A percentile compares a stretch with the other conserved stretches of the same genome.
Conservation (phyloP, 2,113 vertebrate species). For the Amphiprion percula region DNA sequence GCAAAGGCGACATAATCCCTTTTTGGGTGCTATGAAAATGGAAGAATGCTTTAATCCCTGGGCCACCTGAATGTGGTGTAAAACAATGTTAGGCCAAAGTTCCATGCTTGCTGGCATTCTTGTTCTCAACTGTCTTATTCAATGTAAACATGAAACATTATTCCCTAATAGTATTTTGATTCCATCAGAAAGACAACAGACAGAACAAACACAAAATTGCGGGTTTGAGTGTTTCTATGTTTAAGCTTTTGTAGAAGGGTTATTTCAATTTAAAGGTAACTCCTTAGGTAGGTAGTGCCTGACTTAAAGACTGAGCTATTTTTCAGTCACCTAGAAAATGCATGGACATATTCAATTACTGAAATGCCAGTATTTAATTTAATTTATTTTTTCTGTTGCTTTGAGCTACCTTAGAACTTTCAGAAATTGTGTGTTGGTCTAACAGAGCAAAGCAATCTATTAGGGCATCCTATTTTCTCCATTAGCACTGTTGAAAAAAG, state of each 20-base stretch:
- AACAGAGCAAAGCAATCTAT: constrained; percentile 10
- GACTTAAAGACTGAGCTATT: neutral
- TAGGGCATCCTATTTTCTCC: constrained; percentile 4
- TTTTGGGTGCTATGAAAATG: neutral
- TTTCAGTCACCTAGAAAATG: neutral
- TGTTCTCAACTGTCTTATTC: too few relatives aligned
- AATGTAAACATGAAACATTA: too few relatives aligned
- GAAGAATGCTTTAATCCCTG: neutral
- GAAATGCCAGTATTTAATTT: neutral
- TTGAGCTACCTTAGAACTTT: constrained; percentile 6
- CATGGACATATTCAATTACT: too few relatives aligned
- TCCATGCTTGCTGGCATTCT: too few relatives aligned
- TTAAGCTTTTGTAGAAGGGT: too few relatives aligned
- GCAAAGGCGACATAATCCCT: constrained; percentile 32
- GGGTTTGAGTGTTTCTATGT: too few relatives aligned
- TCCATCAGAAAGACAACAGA: neutral
- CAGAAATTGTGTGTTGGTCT: neutral
- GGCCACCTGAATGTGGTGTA: neutral
- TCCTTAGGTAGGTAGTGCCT: too few relatives aligned
- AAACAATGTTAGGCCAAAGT: too few relatives aligned
- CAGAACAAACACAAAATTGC: neutral
- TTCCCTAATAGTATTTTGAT: too few relatives aligned
- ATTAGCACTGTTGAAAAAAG: constrained; percentile 13
- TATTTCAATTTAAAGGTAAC: too few relatives aligned
- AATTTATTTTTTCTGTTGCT: neutral